Conservation (phyloP, 2,888 invertebrate species). For the Phaedon cochleariae region DNA sequence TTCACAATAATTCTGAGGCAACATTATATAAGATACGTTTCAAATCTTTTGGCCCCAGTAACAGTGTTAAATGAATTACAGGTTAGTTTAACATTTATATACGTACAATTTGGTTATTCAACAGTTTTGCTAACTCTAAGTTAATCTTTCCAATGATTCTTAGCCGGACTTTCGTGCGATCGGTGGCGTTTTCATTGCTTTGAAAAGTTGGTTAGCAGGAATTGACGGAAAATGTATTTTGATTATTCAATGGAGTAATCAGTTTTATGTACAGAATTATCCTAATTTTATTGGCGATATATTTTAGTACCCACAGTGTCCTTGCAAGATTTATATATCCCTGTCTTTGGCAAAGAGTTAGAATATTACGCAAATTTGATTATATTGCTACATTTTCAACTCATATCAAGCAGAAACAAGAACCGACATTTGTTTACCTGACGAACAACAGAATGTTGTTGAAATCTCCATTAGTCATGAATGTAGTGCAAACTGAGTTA, state of each 20-base stretch:
- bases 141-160: constrained; percentile 31
- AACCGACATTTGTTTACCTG: constrained; percentile 3
- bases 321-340: constrained; percentile 32
- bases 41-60: constrained; percentile 59
- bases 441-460: too few relatives aligned
- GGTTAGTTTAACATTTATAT: constrained; percentile 44
- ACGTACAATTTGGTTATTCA: constrained; percentile 43
- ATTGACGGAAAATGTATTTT: constrained; percentile 44
- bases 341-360: constrained; percentile 43
- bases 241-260: constrained; percentile 40
- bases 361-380: constrained; percentile 44
- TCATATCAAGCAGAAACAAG: constrained; percentile 19
- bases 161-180: not conserved
- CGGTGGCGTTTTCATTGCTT: not conserved
- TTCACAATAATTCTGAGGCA: constrained; percentile 53
- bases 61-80: constrained; percentile 45
- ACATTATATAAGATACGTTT: constrained; percentile 59
- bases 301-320: constrained; percentile 31
- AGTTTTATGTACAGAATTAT: constrained; percentile 54
- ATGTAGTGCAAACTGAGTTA: too few relatives aligned
- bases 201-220: constrained; percentile 18
- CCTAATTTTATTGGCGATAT: constrained; percentile 45
- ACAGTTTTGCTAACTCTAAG: constrained; percentile 36
- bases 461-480: too few relatives aligned
- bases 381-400: constrained; percentile 37